phyloP scores from a whole-genome alignment of 23 tunicate genomes.

The Ciona savignyi region DNA sequence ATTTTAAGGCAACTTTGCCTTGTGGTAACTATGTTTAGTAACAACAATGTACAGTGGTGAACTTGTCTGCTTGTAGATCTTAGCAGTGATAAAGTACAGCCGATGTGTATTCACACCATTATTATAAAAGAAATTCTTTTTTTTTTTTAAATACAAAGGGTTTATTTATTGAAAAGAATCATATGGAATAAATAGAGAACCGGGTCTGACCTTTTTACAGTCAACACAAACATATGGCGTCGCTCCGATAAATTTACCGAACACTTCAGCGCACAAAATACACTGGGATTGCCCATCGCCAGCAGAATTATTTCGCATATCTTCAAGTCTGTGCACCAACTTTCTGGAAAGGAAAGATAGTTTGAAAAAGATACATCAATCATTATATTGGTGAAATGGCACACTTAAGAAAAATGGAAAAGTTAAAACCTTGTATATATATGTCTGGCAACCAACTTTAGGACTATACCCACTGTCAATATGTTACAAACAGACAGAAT shows the following conservation, averaged over 20 bases:
- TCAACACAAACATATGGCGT: slow-evolving; percentile 27
- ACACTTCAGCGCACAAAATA: slow-evolving; percentile 50
- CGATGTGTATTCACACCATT: too few species aligned
- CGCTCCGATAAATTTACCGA: slow-evolving; percentile 36
- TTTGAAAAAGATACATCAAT: not conserved
- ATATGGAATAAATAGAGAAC: too few species aligned
- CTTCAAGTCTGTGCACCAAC: slow-evolving; percentile 30
- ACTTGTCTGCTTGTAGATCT: too few species aligned
- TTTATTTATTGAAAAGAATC: too few species aligned
- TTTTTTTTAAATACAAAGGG: not conserved
- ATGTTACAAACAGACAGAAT: too few species aligned
- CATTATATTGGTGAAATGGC: not conserved
- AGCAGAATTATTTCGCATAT: slow-evolving; percentile 19
- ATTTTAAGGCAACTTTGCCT: too few species aligned
- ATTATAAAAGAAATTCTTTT: not conserved
- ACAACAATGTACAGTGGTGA: too few species aligned
- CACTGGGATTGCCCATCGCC: slow-evolving; percentile 41
- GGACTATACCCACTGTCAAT: too few species aligned
- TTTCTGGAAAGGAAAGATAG: slow-evolving; percentile 5
- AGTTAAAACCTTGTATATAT: too few species aligned
- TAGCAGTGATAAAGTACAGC: too few species aligned
- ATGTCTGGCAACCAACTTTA: too few species aligned
- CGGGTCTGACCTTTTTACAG: slow-evolving; percentile 48
- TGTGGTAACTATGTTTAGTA: too few species aligned
- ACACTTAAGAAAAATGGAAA: not conserved